Evolutionary conservation across 1,140 invertebrate species (phyloP).

Genomic region (Neodiprion pinetum): DNA sequence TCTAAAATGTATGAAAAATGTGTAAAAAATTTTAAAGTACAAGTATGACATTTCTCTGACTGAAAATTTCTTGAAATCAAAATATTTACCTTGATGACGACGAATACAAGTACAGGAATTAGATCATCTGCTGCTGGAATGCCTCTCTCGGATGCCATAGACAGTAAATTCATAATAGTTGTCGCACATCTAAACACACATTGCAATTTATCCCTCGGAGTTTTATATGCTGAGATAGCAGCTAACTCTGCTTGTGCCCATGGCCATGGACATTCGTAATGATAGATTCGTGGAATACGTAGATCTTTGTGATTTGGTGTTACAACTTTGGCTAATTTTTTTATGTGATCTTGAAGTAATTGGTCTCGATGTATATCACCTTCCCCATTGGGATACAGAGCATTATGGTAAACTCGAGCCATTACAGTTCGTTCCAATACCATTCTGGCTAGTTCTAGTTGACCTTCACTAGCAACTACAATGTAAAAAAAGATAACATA

Average conservation of each 20-base stretch:
- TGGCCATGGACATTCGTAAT: conserved; percentile 96
- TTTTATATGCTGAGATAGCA: conserved; percentile 93
- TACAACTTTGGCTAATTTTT: conserved; percentile 81
- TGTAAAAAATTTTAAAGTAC: conserved; percentile 8
- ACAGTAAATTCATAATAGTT: conserved; percentile 92
- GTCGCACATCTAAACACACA: conserved; percentile 85
- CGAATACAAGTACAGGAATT: conserved; percentile 95
- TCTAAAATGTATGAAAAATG: conserved; percentile 64
- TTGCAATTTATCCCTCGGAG: conserved; percentile 92
- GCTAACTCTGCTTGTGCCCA: conserved; percentile 93
- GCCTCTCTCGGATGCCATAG: conserved; percentile 78
- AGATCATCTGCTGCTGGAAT: conserved; percentile 97
- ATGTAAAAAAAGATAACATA: conserved; percentile 17
- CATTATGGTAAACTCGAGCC: conserved; percentile 88
- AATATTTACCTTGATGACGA: conserved; percentile 86
- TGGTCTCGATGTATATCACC: conserved; percentile 92
- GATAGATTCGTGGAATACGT: conserved; percentile 80
- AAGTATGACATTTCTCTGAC: background rate
- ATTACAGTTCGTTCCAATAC: conserved; percentile 86
- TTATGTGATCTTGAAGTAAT: conserved; percentile 88
- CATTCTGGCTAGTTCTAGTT: conserved; percentile 73
- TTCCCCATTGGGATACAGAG: conserved; percentile 97
- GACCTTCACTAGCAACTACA: conserved; percentile 69
- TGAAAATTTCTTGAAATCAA: background rate
- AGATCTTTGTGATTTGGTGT: conserved; percentile 85